Percentiles rank a stretch among this genome's conserved stretches.
These are phyloP conservation scores for Squalus acanthias DNA, from an alignment of 2,797 vertebrate species.

Conservation along the genomic window DNA sequence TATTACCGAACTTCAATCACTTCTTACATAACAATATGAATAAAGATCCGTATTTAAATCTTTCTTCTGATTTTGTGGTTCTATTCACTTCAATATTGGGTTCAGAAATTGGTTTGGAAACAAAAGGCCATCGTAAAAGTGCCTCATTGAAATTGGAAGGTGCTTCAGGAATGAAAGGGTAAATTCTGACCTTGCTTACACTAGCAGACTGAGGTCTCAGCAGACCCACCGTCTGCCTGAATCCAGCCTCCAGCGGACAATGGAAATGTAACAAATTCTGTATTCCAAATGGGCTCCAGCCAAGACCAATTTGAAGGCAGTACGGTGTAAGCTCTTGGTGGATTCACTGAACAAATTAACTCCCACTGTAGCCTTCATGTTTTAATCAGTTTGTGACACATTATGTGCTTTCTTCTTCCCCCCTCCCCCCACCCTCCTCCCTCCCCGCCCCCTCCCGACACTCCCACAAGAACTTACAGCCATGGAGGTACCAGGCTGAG, in stretches of 20 bases:
- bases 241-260: neutral
- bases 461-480: neutral
- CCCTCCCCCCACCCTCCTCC: neutral
- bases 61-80: neutral
- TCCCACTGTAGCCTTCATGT: neutral
- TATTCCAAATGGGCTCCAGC: neutral
- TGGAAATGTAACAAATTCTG: neutral
- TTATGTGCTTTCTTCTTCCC: constrained; percentile 4
- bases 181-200: neutral
- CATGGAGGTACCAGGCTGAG: neutral
- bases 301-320: constrained; percentile 14
- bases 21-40: neutral
- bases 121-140: neutral
- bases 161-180: neutral
- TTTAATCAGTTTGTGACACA: constrained; percentile 2
- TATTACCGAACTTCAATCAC: neutral
- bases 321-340: neutral
- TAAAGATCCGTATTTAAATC: neutral
- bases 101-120: neutral
- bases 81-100: neutral
- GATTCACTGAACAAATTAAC: neutral
- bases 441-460: neutral
- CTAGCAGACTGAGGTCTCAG: neutral
- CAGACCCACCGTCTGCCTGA: neutral
- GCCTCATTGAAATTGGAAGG: neutral